A percentile compares a stretch with the other conserved stretches of the same genome.
phyloP scores from a whole-genome alignment of 2,888 invertebrate genomes.

The Oscheius sp. region DNA sequence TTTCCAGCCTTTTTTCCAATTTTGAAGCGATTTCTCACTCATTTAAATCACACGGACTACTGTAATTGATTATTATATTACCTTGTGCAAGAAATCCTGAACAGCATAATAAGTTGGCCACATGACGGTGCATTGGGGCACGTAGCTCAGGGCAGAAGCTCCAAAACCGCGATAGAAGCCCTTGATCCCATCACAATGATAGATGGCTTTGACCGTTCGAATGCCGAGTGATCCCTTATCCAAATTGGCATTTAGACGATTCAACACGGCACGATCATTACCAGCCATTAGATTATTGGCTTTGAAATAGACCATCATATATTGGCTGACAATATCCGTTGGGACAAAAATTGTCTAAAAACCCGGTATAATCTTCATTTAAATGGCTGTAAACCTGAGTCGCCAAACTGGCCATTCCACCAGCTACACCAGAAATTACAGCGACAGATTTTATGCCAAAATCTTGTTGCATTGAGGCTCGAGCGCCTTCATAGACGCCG shows the following conservation, averaged over 20 bases:
- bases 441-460: constrained; percentile 48
- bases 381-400: too few species aligned
- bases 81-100: constrained; percentile 46
- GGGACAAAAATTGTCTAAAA: constrained; percentile 59
- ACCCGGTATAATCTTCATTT: too few species aligned
- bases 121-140: constrained; percentile 58
- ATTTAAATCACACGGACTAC: too few species aligned
- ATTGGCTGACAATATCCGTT: constrained; percentile 62
- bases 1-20: too few species aligned
- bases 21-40: too few species aligned
- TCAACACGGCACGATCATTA: constrained; percentile 51
- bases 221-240: constrained; percentile 37
- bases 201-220: constrained; percentile 54
- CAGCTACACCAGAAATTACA: constrained; percentile 51
- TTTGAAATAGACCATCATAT: constrained; percentile 66
- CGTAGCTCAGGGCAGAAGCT: constrained; percentile 56
- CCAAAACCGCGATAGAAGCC: constrained; percentile 83
- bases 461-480: constrained; percentile 44
- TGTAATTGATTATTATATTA: too few species aligned
- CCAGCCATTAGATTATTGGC: constrained; percentile 53
- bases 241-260: constrained; percentile 33
- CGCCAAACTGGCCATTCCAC: constrained; percentile 55
- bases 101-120: constrained; percentile 59
- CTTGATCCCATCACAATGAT: constrained; percentile 81
- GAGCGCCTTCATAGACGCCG: constrained; percentile 60